Evolutionary conservation across 2,113 vertebrate species (phyloP).

Genomic region (Pseudorectes ferrugineus): DNA sequence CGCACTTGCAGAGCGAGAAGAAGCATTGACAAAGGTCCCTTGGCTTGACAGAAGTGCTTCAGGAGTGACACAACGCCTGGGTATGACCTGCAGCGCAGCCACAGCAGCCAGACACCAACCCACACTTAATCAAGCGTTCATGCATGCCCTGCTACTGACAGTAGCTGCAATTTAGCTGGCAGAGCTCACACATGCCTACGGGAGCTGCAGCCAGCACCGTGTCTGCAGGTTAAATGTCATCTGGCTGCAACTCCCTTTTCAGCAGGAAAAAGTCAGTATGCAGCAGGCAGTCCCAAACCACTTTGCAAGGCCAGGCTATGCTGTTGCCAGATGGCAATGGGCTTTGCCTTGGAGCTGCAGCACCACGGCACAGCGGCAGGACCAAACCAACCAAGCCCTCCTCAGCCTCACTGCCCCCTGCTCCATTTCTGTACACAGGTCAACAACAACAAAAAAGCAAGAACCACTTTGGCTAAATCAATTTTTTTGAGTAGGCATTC

Average conservation of each 20-base stretch:
- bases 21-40: not conserved
- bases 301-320: not conserved
- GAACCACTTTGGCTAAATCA: not conserved
- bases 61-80: not conserved
- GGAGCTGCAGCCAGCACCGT: not conserved
- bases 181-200: not conserved
- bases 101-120: not conserved
- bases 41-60: not conserved
- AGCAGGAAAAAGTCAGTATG: not conserved
- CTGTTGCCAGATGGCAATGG: fast-evolving
- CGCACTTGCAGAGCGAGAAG: not conserved
- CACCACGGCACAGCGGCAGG: fast-evolving
- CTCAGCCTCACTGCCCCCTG: not conserved
- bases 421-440: fast-evolving
- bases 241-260: not conserved
- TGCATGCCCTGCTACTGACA: not conserved
- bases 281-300: not conserved
- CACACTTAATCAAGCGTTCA: fast-evolving
- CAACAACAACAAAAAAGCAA: not conserved
- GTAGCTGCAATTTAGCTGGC: not conserved
- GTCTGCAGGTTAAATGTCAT: not conserved
- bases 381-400: fast-evolving
- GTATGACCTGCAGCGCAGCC: fast-evolving
- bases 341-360: not conserved
- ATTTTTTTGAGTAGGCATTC: not conserved